Base-by-base conservation (phyloP, 2,888 invertebrate species). In the Linnaemya tessellans region DNA sequence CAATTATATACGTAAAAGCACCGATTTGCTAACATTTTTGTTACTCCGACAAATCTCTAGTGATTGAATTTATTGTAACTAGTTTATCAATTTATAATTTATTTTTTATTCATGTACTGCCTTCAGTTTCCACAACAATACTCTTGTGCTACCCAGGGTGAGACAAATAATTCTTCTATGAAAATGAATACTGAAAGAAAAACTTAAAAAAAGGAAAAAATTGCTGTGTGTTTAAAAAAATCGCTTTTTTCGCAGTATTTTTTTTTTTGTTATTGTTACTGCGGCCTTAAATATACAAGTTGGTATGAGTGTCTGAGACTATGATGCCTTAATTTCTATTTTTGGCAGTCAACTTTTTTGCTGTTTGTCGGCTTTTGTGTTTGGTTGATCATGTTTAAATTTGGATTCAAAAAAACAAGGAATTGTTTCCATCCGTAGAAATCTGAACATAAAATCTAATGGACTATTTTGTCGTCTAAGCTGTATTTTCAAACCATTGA, bases 401-500 rank as follows among this genome's bases (percentile, higher is more conserved):
- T 77, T 62, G 4, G 30, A n/a, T 54, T 18, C 7, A 58, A 73
- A 77, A 78, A 49, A 65, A 3, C 7, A 58, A 73, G 67, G 70
- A 58, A 65, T 65, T 73, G 64, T 56, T 80, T 46, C 35, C 46
- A 80, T 58, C 49, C 60, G 58, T 51, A 3, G 38, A 46, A 38
- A 49, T 78, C 68, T 51, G 13, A 60, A 68, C 38, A 62, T 67
- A 54, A 68, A 74, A 68, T 75, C 75, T 70, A 70, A 70, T 75
- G 68, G 68, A 54, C 58, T 84, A 38, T 43, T 46, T 75, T 80
- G 70, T 73, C 65, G 65, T 75, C 80, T 77, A 65, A 67, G 67
- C 80, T 73, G 1, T 38, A 80, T 84, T 78, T 84, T 84, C 77
- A 73, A 78, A 49, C 56, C 67, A 84, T 78, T 84, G 67, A 84